Conservation (phyloP, 2,888 invertebrate species). For the Diplolepis rosae region DNA sequence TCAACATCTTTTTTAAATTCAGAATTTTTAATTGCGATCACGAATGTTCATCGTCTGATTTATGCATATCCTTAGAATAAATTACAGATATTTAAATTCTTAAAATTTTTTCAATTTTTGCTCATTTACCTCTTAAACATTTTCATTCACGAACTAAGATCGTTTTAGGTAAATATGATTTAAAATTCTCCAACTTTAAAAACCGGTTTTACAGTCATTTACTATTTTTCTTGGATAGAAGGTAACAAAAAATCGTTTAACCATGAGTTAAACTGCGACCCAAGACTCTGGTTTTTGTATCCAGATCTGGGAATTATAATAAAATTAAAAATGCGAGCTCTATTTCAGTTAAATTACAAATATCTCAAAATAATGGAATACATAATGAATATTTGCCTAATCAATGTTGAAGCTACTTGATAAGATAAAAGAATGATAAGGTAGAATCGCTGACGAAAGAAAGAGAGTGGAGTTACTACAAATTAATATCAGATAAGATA, state of each 20-base stretch:
- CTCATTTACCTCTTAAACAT: no score
- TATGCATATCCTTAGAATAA: no score
- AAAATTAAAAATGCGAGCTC: background rate
- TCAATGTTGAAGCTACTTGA: background rate
- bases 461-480: background rate
- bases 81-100: no score
- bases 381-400: background rate
- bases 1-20: background rate
- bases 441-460: background rate
- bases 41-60: background rate
- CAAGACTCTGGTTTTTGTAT: background rate
- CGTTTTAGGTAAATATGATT: no score
- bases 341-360: background rate
- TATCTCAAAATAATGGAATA: background rate
- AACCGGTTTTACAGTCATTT: conserved; percentile 50
- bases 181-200: conserved; percentile 17
- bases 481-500: background rate
- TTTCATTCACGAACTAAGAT: no score
- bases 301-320: background rate
- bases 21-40: background rate
- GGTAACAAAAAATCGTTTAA: no score
- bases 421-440: background rate
- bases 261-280: background rate
- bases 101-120: no score
- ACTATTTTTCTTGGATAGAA: no score